Percentiles rank a stretch among this genome's conserved stretches.
phyloP scores from a whole-genome alignment of 2,888 invertebrate species.

The Metopia argyrocephala region DNA sequence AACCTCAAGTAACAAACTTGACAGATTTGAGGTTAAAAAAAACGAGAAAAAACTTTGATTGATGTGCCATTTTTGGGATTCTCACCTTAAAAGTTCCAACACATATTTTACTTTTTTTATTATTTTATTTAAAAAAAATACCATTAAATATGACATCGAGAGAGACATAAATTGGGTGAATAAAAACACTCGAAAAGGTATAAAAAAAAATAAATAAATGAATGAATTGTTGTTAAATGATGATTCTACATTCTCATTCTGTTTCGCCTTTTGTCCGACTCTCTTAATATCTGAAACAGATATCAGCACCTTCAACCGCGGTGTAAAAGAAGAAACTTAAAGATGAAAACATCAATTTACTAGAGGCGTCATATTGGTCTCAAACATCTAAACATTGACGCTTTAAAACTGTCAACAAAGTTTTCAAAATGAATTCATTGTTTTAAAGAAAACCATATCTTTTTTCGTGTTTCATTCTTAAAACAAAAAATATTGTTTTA shows the following conservation, averaged over 20 bases:
- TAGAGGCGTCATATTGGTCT: slow-evolving; percentile 59
- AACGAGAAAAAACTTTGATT: slow-evolving; percentile 36
- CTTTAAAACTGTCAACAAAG: slow-evolving; percentile 54
- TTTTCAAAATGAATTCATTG: slow-evolving; percentile 35
- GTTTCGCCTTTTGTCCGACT: slow-evolving; percentile 35
- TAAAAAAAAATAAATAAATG: neutral
- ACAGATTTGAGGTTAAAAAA: neutral
- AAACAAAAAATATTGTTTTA: slow-evolving; percentile 51
- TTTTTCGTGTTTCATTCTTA: slow-evolving; percentile 14
- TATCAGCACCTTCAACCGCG: slow-evolving; percentile 54
- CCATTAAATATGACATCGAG: slow-evolving; percentile 34
- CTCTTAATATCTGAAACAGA: too few relatives aligned
- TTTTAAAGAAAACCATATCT: neutral
- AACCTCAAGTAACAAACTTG: too few relatives aligned
- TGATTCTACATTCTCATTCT: neutral
- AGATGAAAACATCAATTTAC: slow-evolving; percentile 49
- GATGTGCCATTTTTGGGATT: slow-evolving; percentile 32
- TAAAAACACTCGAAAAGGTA: slow-evolving; percentile 7
- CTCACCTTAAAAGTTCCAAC: slow-evolving; percentile 21
- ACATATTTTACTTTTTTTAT: slow-evolving; percentile 57
- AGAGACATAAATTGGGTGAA: slow-evolving; percentile 55
- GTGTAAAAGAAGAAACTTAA: neutral
- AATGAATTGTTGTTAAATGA: slow-evolving; percentile 30
- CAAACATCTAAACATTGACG: slow-evolving; percentile 55
- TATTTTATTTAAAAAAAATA: too few relatives aligned